Percentiles rank a stretch among this genome's conserved stretches.
These are phyloP conservation scores for Theropithecus gelada DNA, from an alignment of 2,113 vertebrate species.

Conservation along the genomic window DNA sequence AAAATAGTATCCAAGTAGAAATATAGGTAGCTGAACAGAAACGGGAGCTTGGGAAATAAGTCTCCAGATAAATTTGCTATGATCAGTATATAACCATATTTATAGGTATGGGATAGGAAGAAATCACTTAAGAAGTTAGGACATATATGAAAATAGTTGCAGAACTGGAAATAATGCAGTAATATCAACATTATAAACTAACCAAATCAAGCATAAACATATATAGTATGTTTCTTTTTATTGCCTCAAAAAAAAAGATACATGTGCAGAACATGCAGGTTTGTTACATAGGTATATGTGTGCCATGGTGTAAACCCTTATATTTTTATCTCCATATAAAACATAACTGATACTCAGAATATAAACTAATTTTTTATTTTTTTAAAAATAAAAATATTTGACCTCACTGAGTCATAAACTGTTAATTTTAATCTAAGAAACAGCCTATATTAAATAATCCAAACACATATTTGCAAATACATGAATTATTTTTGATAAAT, in stretches of 20 bases:
- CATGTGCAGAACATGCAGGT: too few species aligned
- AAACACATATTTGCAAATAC: not conserved
- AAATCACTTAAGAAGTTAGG: not conserved
- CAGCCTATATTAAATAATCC: not conserved
- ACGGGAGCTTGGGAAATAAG: not conserved
- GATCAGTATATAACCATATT: not conserved
- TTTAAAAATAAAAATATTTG: too few species aligned
- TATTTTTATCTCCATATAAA: not conserved
- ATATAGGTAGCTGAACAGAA: not conserved
- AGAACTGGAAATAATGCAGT: not conserved
- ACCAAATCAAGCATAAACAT: not conserved
- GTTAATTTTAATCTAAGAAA: not conserved
- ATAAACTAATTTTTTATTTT: not conserved
- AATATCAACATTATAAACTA: not conserved
- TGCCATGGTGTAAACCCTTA: not conserved
- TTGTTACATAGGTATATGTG: too few species aligned
- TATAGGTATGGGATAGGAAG: not conserved
- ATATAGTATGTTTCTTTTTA: too few species aligned
- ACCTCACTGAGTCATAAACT: too few species aligned
- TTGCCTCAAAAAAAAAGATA: too few species aligned
- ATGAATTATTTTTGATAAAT: not conserved
- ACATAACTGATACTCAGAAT: not conserved
- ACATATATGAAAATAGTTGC: not conserved
- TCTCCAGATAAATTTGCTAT: not conserved
- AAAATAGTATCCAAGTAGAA: not conserved